Evolutionary conservation across 2,797 vertebrate species (phyloP).

Genomic region (Gila robusta): DNA sequence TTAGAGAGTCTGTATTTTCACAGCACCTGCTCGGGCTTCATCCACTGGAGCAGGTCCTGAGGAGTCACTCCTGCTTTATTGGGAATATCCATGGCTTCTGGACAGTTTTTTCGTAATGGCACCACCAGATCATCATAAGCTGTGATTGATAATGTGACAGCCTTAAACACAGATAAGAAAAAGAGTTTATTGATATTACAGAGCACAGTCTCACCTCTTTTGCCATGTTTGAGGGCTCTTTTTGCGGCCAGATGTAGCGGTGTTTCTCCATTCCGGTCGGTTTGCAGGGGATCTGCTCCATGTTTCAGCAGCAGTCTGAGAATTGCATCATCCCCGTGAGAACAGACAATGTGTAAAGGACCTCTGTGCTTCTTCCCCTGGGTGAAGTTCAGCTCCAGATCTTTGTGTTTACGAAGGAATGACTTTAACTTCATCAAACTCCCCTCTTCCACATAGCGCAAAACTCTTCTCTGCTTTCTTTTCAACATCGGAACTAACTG

Average conservation of each 20-base stretch:
- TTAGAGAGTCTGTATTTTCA: neutral
- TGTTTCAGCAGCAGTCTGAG: constrained; percentile 82
- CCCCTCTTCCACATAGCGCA: constrained; percentile 82
- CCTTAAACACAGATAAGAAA: neutral
- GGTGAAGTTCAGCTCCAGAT: constrained; percentile 76
- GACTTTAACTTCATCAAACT: constrained; percentile 82
- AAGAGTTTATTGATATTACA: neutral
- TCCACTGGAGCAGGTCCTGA: constrained; percentile 81
- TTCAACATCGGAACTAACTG: constrained; percentile 68
- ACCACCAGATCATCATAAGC: constrained; percentile 85
- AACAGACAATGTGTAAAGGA: constrained; percentile 83
- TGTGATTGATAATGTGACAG: constrained; percentile 55
- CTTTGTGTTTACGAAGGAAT: constrained; percentile 81
- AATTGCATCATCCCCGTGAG: constrained; percentile 77
- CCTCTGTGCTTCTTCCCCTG: constrained; percentile 76
- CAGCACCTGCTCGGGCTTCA: constrained; percentile 71
- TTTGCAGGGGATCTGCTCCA: constrained; percentile 77
- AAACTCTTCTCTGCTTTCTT: constrained; percentile 73
- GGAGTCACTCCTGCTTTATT: constrained; percentile 87
- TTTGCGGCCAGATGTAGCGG: constrained; percentile 82
- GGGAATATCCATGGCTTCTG: constrained; percentile 76
- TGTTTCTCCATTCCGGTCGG: constrained; percentile 78
- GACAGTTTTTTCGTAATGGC: constrained; percentile 81
- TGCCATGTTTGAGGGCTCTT: constrained; percentile 75
- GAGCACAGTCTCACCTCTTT: constrained; percentile 64